Evolutionary conservation across 2,797 vertebrate genomes (phyloP).

Genomic region (Manis pentadactyla): DNA sequence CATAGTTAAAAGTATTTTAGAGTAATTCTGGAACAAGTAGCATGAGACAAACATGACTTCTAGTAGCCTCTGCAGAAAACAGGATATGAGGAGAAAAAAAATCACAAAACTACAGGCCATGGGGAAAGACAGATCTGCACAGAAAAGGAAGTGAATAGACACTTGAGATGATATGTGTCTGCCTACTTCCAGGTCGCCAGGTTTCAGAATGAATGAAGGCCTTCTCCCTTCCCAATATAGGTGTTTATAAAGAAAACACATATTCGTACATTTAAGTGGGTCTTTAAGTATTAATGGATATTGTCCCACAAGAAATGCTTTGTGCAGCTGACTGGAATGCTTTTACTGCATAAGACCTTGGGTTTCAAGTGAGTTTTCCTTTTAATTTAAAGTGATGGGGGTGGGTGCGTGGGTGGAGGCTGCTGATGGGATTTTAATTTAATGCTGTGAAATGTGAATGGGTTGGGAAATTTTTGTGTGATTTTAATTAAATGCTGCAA

Average conservation of each 20-base stretch:
- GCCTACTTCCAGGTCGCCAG: background rate
- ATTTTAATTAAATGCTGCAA: conserved; percentile 55
- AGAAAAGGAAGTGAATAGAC: conserved; percentile 49
- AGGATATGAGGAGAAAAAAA: background rate
- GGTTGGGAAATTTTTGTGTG: conserved; percentile 56
- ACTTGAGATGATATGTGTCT: conserved; percentile 65
- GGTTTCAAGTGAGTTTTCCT: conserved; percentile 38
- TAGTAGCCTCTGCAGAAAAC: conserved; percentile 54
- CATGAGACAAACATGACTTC: conserved; percentile 53
- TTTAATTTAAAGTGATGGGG: conserved; percentile 45
- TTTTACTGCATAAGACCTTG: conserved; percentile 36
- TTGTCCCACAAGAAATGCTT: conserved; percentile 58
- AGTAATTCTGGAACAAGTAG: conserved; percentile 56
- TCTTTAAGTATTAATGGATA: conserved; percentile 35
- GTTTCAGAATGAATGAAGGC: conserved; percentile 62
- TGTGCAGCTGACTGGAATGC: background rate
- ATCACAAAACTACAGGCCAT: background rate
- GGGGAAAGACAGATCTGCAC: conserved; percentile 79
- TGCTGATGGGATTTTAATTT: conserved; percentile 64
- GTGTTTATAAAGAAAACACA: conserved; percentile 43
- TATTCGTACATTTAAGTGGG: conserved; percentile 36
- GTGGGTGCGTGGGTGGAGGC: background rate
- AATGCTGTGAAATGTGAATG: conserved; percentile 75
- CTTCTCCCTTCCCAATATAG: conserved; percentile 54
- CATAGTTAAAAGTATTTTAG: background rate